Percentiles rank a stretch among this genome's conserved stretches.
phyloP scores from a whole-genome alignment of 2,888 invertebrate genomes.

The Galerucella nymphaeae region DNA sequence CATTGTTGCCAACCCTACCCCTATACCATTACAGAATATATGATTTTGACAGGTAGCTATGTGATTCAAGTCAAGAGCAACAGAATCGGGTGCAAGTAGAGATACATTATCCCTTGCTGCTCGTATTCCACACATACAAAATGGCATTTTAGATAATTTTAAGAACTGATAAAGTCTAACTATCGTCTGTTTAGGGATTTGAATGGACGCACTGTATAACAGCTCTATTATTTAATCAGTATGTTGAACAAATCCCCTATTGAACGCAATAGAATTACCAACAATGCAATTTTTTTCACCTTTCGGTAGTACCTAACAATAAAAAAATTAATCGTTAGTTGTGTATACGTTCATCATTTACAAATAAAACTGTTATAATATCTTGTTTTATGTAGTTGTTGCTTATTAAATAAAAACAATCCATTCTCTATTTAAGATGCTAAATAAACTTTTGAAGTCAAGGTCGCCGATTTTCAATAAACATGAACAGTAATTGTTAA shows the following conservation, averaged over 20 bases:
- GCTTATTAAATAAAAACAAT: conserved; percentile 18
- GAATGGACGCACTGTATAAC: too few species aligned
- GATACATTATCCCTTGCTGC: too few species aligned
- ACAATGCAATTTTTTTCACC: background rate
- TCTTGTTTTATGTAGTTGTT: conserved; percentile 11
- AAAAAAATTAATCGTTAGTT: background rate
- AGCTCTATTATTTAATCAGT: background rate
- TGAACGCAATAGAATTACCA: background rate
- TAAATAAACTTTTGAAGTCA: conserved; percentile 29
- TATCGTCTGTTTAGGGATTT: too few species aligned
- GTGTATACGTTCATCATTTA: conserved; percentile 18
- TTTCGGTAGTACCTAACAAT: background rate
- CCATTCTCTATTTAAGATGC: conserved; percentile 22
- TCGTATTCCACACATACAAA: too few species aligned
- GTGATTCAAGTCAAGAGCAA: too few species aligned
- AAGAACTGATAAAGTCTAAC: too few species aligned
- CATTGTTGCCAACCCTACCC: too few species aligned
- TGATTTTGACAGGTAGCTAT: too few species aligned
- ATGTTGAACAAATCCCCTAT: background rate
- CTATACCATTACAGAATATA: too few species aligned
- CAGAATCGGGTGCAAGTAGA: too few species aligned
- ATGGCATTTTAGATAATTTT: too few species aligned
- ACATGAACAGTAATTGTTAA: conserved; percentile 29
- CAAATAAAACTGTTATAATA: conserved; percentile 31
- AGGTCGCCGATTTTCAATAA: conserved; percentile 31